A percentile compares a stretch with the other conserved stretches of the same genome.
phyloP scores from a whole-genome alignment of 2,113 vertebrate species.

The Nanorana parkeri region DNA sequence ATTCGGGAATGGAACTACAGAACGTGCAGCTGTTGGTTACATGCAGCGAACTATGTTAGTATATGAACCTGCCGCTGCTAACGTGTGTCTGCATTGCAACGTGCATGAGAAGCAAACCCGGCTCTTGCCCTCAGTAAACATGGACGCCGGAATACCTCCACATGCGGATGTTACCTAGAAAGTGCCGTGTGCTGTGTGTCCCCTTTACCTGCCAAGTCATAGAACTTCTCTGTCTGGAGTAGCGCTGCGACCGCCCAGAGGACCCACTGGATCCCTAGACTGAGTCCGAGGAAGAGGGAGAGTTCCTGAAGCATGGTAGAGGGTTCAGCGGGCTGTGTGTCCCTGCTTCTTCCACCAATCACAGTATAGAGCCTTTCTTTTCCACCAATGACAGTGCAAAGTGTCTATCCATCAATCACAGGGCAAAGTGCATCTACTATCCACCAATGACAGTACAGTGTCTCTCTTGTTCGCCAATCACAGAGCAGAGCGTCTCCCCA shows the following conservation, averaged over 20 bases:
- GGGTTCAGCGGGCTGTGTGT: background rate
- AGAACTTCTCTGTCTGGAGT: slow-evolving; percentile 78
- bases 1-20: background rate
- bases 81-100: background rate
- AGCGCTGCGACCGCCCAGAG: slow-evolving; percentile 73
- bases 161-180: background rate
- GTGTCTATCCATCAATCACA: too few species aligned
- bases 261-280: slow-evolving; percentile 74
- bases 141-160: background rate
- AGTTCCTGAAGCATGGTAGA: slow-evolving; percentile 4
- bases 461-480: too few species aligned
- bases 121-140: background rate
- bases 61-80: background rate
- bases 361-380: background rate
- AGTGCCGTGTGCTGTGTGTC: background rate
- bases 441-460: too few species aligned
- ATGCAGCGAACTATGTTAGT: background rate
- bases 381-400: too few species aligned
- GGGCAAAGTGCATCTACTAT: too few species aligned
- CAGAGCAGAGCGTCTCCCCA: too few species aligned
- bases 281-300: slow-evolving; percentile 35
- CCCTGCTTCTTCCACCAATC: background rate
- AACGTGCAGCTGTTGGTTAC: background rate
- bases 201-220: slow-evolving; percentile 76
- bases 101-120: background rate